Conservation (phyloP, 2,113 vertebrate genomes). For the Pholis gunnellus region DNA sequence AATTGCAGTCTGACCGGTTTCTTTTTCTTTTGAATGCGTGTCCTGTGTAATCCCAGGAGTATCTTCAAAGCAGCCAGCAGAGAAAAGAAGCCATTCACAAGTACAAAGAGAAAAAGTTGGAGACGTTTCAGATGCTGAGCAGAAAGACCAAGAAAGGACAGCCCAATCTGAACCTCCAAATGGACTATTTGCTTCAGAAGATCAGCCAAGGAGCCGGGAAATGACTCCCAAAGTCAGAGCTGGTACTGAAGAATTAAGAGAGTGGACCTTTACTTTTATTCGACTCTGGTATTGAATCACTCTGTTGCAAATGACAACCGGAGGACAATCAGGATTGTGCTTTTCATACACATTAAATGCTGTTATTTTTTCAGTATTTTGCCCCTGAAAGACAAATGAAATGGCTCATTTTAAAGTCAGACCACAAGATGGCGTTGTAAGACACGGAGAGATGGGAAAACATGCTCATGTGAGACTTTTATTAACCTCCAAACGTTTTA, state of each 20-base stretch:
- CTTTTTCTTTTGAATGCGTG: neutral
- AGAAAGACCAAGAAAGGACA: conserved; percentile 97
- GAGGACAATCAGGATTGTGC: neutral
- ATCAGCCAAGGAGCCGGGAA: conserved; percentile 83
- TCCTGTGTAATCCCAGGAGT: conserved; percentile 82
- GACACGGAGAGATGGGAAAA: conserved; percentile 2
- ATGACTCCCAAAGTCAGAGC: conserved; percentile 44
- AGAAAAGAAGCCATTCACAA: conserved; percentile 88
- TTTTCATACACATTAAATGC: neutral
- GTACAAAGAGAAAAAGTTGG: conserved; percentile 93
- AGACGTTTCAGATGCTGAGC: conserved; percentile 90
- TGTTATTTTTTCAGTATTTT: neutral
- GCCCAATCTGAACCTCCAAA: conserved; percentile 95
- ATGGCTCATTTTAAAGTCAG: neutral
- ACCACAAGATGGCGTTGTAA: conserved; percentile 67
- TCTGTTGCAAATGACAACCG: neutral
- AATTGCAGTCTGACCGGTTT: neutral
- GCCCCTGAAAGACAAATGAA: neutral
- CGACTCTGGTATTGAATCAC: neutral
- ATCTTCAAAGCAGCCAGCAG: conserved; percentile 85
- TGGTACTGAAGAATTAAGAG: neutral
- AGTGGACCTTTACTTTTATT: neutral
- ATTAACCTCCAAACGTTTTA: conserved; percentile 34
- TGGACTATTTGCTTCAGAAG: conserved; percentile 96
- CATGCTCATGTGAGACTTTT: neutral